Base-by-base conservation (phyloP, 2,797 vertebrate species). In the Sebastes variabilis region DNA sequence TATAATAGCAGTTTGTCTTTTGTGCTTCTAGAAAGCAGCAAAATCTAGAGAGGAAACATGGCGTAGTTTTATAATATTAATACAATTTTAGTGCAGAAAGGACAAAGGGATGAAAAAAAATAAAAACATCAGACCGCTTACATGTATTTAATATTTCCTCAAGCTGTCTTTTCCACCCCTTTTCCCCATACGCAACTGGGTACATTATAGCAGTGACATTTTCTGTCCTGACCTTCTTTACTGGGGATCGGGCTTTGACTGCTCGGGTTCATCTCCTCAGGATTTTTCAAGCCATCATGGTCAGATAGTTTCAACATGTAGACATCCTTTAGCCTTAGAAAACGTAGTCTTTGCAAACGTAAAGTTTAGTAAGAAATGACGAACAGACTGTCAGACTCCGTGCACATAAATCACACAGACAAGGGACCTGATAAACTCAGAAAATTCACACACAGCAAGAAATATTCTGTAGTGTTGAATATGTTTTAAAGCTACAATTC, bases 141-240 rank as follows among this genome's bases (percentile, higher is more conserved):
- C 67, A 77, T 83, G 82, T 84, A 65, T 89, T 93, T 83, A 82
- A 86, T 91, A 85, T 89, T 76, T 89, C 83, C 86, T 90, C 72
- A 60, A 94, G 89, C 92, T 92, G 87, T 92, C 91, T 93, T 93
- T 91, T 89, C 90, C 82, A 82, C 75, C 89, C 77, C n/a, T 87
- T 82, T 87, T 82, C 81, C 46, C 90, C 88, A 85, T 94, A 94
- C 79, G 77, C 87, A 92, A 87, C 88, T 87, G 90, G 93, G 87
- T 93, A 90, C 93, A 94, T 95, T 93, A 95, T 95, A 93, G 92
- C 94, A 92, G 87, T 95, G 94, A 96, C 95, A 96, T 96, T 96
- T 95, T 92, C 94, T 79, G 84, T 88, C 87, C 89, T 95, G 94
- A 96, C 94, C 94, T 94, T 94, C 93, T 94, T 93, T 88, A 91